A percentile compares a stretch with the other conserved stretches of the same genome.
These are phyloP conservation scores for Pterocles burchelli DNA, from an alignment of 2,113 vertebrate species.

Conservation along the genomic window DNA sequence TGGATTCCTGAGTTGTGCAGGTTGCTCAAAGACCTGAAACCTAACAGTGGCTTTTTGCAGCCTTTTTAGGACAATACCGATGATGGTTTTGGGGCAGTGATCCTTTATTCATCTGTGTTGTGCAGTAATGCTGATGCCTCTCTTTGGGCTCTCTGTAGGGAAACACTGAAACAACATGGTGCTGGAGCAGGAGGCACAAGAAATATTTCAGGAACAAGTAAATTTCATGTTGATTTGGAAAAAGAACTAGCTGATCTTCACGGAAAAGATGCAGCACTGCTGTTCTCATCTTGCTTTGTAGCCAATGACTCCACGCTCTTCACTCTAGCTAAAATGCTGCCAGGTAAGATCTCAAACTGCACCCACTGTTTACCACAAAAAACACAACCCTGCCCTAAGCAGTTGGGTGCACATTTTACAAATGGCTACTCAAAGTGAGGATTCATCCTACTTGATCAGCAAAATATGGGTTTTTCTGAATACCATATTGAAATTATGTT, in stretches of 20 bases:
- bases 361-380: neutral
- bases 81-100: neutral
- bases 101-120: neutral
- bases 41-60: neutral
- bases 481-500: neutral
- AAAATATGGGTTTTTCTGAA: neutral
- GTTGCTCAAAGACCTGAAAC: neutral
- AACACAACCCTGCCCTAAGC: neutral
- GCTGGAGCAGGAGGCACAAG: slow-evolving; percentile 95
- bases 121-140: neutral
- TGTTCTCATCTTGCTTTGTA: slow-evolving; percentile 97
- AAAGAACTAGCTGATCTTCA: slow-evolving; percentile 93
- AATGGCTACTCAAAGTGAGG: neutral
- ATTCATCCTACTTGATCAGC: neutral
- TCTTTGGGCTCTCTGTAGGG: slow-evolving; percentile 71
- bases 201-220: slow-evolving; percentile 97
- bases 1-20: neutral
- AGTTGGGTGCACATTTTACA: neutral
- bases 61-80: neutral
- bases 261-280: slow-evolving; percentile 90
- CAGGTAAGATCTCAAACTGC: slow-evolving; percentile 75
- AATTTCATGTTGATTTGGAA: slow-evolving; percentile 95
- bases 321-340: slow-evolving; percentile 93
- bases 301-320: slow-evolving; percentile 98
- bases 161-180: slow-evolving; percentile 90